Evolutionary conservation across 1,140 invertebrate species (phyloP), one percentile per base, ranked within the genome.

Genomic region (Epicauta chinensis): DNA sequence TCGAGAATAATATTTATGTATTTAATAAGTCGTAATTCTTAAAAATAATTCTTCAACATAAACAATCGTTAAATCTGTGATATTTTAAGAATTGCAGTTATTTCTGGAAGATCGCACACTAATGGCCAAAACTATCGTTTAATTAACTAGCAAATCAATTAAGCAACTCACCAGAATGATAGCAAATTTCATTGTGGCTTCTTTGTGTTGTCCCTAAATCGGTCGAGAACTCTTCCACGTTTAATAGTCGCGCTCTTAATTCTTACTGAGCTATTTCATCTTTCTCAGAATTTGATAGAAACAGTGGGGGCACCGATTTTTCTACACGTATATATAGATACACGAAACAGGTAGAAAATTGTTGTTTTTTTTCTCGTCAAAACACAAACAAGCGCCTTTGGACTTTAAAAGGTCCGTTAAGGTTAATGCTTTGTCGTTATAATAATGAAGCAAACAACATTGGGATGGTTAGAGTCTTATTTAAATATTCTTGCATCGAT

Each of bases 181-280:
- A 10, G 40, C 35, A 38, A 49, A 23, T 36, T 49, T 49, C 46
- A 49, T 49, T 23, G 4, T 23, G 23, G 7, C 4, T 23, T 5
- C 4, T 23, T 23, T 23, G 23, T 23, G 7, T 7, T 23, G 4
- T 23, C 4, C 23, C 0, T 3, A 23, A 23, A 23, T 23, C 23
- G 23, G 23, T 5, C 7, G 23, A 5, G 4, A 7, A 23, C 7
- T 23, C 7, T 23, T 3, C 7, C n/a, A 36, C 40, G 46, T 49
- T 49, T 13, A 39, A 38, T 40, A 39, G 30, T 29, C 46, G 46
- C 46, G 37, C 12, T 37, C 46, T 49, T 40, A 39, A 38, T 39
- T 49, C 46, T 49, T 49, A 49, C 46, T 49, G 46, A 49, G 36
- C 37, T 49, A 49, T 49, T 49, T 49, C 46, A 38, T 49, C 46